Base-by-base conservation (phyloP, 1,140 invertebrate species). In the Calycopis cecrops region DNA sequence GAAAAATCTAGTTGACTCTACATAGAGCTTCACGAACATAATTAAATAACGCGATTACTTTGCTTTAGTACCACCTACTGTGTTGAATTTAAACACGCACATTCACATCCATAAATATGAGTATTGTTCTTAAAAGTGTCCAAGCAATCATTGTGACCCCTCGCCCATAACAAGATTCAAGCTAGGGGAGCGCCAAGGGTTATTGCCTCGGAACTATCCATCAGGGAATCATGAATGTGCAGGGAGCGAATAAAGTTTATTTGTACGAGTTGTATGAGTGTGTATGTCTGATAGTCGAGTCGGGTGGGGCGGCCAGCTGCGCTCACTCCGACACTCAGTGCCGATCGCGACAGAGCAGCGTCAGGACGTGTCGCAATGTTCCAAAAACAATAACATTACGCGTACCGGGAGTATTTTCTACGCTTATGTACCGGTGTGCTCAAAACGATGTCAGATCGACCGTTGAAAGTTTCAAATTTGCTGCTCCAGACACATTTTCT, bases 241-340 rank as follows among this genome's bases (percentile, higher is more conserved):
- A 78, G 76, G 77, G 77, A 80, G 77, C 75, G 79, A 86, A 85
- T 83, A 82, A 85, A 80, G 69, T 85, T 86, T 83, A 86, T 85
- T 85, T 84, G 78, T 83, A 71, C 71, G 74, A 63, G 65, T 62
- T 65, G 72, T 28, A 28, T 61, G 69, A 67, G 65, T 71, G 67
- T 69, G 71, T 74, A 70, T 71, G 69, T 63, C 76, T 85, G 79
- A 85, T 85, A 80, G 68, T 57, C 71, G 74, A 63, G 64, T 67
- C 70, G 73, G 75, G 79, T 72, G 79, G 80, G 77, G 80, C 73
- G 76, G 58, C 64, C 66, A 65, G 68, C 63, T 65, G 69, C 53
- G 62, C 65, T 28, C 69, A 59, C 55, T 75, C 71, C 83, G 83
- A 3, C 69, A 59, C 55, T 75, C 71, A 85, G 83, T 85, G 59